Evolutionary conservation across 53 echinoderm and acorn worm genomes (phyloP).

Genomic region (Paracentrotus lividus): DNA sequence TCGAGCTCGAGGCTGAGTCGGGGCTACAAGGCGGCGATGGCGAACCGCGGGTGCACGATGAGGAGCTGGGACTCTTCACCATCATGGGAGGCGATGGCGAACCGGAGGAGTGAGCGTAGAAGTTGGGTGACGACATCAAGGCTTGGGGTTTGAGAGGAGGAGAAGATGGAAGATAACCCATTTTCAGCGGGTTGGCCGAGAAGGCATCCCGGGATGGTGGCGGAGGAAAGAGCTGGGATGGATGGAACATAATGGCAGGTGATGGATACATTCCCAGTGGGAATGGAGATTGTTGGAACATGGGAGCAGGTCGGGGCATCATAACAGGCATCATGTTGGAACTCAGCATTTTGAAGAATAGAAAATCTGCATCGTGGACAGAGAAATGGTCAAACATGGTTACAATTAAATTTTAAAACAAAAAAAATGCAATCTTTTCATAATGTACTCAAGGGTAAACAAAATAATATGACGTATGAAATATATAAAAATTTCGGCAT

Average conservation of each 20-base stretch:
- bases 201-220: neutral
- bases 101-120: neutral
- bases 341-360: conserved; percentile 27
- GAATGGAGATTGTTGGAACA: conserved; percentile 47
- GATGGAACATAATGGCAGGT: conserved; percentile 49
- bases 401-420: neutral
- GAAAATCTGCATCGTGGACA: neutral
- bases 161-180: neutral
- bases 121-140: conserved; percentile 2
- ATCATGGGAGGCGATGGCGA: neutral
- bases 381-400: neutral
- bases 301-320: conserved; percentile 25
- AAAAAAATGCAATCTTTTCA: neutral
- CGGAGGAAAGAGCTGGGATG: conserved; percentile 24
- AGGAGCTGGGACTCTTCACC: neutral
- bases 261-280: conserved; percentile 37
- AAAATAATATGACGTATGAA: no score
- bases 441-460: neutral
- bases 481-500: no score
- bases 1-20: conserved; percentile 13
- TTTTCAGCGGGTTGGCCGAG: neutral
- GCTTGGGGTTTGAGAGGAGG: conserved; percentile 26
- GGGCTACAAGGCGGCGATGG: conserved; percentile 46
- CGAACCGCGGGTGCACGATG: neutral
- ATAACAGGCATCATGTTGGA: conserved; percentile 50